A percentile compares a stretch with the other conserved stretches of the same genome.
Conservation (phyloP, 2,113 vertebrate species). For the Rhagologus leucostigma region DNA sequence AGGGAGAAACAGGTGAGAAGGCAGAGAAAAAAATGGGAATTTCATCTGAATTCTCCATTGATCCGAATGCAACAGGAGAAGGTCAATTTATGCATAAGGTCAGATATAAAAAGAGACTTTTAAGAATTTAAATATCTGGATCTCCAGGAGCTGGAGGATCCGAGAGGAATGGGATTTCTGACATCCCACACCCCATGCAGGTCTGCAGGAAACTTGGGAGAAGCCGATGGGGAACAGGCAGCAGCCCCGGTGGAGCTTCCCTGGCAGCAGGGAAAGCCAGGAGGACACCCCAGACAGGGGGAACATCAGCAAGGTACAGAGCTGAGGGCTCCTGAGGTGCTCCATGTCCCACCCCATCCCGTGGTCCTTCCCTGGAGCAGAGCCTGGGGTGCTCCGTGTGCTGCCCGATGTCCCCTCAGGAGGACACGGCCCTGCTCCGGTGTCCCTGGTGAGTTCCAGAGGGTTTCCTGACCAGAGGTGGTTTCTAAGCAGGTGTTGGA, state of each 20-base stretch:
- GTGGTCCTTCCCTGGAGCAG: background rate
- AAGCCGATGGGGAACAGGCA: background rate
- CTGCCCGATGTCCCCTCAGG: background rate
- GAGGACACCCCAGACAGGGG: background rate
- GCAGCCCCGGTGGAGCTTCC: background rate
- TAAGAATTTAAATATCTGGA: too few species aligned
- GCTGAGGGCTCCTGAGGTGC: background rate
- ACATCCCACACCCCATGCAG: accelerated
- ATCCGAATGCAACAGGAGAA: background rate
- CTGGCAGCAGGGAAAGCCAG: background rate
- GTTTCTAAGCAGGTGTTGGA: constrained; percentile 25
- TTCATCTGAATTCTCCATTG: accelerated
- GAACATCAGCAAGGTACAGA: background rate
- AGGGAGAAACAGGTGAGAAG: background rate
- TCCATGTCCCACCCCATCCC: background rate
- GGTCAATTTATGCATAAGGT: accelerated
- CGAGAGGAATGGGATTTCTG: background rate
- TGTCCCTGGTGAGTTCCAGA: background rate
- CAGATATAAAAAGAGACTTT: background rate
- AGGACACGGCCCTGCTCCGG: accelerated
- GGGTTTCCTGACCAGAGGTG: background rate
- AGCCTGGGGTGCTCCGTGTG: background rate
- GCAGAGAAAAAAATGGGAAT: background rate
- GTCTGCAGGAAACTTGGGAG: constrained; percentile 9
- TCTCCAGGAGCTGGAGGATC: background rate